Percentiles rank a stretch among this genome's conserved stretches.
These are phyloP conservation scores for Odocoileus hemionus DNA, from an alignment of 2,113 vertebrate species.

Conservation along the genomic window DNA sequence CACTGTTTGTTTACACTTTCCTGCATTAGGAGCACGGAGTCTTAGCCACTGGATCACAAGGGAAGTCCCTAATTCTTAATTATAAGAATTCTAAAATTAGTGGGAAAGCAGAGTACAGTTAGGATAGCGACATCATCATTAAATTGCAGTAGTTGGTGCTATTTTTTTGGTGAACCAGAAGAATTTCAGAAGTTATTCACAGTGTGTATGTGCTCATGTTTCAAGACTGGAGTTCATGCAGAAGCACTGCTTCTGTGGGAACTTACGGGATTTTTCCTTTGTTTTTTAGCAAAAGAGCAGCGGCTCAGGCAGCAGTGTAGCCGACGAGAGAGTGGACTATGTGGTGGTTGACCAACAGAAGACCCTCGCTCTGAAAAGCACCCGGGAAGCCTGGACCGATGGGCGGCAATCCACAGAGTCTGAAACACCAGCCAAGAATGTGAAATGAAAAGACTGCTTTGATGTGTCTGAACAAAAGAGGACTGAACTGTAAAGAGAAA, in stretches of 20 bases:
- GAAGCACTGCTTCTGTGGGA: background rate
- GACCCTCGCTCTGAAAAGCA: slow-evolving; percentile 95
- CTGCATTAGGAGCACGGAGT: background rate
- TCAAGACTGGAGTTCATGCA: background rate
- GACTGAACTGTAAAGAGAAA: background rate
- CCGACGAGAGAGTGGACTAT: slow-evolving; percentile 97
- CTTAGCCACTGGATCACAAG: background rate
- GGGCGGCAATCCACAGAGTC: slow-evolving; percentile 95
- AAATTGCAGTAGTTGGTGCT: background rate
- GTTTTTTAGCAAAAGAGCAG: slow-evolving; percentile 90
- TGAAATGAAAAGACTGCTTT: slow-evolving; percentile 84
- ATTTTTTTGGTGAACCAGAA: background rate
- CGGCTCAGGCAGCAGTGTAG: slow-evolving; percentile 88
- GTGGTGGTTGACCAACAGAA: slow-evolving; percentile 98
- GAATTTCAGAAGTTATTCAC: background rate
- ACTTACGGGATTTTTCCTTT: background rate
- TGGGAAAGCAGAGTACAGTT: background rate
- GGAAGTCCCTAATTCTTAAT: background rate
- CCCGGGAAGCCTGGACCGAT: slow-evolving; percentile 96
- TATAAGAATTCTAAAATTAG: background rate
- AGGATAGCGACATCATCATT: background rate
- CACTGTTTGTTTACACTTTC: background rate
- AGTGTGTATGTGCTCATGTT: background rate
- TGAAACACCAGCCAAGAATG: slow-evolving; percentile 88
- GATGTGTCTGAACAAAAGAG: background rate